phyloP scores from a whole-genome alignment of 2,888 invertebrate genomes.

The Caenorhabditis virilis region DNA sequence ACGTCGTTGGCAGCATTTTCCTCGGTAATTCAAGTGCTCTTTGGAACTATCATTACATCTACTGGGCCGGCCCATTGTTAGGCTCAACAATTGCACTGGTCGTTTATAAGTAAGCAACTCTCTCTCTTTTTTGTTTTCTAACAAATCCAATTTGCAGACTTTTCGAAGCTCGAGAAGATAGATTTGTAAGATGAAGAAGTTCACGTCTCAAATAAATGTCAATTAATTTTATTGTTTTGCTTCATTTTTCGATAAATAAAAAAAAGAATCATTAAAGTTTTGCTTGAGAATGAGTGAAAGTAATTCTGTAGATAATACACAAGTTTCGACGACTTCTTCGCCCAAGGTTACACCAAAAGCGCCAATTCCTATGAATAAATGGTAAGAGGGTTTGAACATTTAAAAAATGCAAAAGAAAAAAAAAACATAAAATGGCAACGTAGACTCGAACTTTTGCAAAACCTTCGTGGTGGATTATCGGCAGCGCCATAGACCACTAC shows the following conservation, averaged over 20 bases:
- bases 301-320: neutral
- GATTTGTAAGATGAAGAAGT: slow-evolving; percentile 38
- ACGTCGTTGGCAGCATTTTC: slow-evolving; percentile 58
- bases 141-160: slow-evolving; percentile 34
- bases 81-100: slow-evolving; percentile 67
- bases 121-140: no score
- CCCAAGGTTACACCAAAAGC: slow-evolving; percentile 9
- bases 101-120: slow-evolving; percentile 55
- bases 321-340: slow-evolving; percentile 3
- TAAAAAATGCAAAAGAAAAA: no score
- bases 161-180: slow-evolving; percentile 50
- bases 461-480: neutral
- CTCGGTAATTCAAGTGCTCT: slow-evolving; percentile 1
- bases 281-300: no score
- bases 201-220: no score
- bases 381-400: no score
- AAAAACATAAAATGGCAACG: no score
- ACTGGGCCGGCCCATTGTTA: slow-evolving; percentile 68
- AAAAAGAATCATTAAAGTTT: neutral
- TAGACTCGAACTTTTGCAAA: no score
- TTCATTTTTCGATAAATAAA: slow-evolving; percentile 4
- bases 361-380: no score
- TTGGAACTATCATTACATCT: slow-evolving; percentile 67
- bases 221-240: slow-evolving; percentile 15
- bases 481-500: slow-evolving; percentile 4